These are phyloP conservation scores for Cristatella mucedo DNA, from an alignment of 2,888 invertebrate species.

Conservation along the genomic window DNA sequence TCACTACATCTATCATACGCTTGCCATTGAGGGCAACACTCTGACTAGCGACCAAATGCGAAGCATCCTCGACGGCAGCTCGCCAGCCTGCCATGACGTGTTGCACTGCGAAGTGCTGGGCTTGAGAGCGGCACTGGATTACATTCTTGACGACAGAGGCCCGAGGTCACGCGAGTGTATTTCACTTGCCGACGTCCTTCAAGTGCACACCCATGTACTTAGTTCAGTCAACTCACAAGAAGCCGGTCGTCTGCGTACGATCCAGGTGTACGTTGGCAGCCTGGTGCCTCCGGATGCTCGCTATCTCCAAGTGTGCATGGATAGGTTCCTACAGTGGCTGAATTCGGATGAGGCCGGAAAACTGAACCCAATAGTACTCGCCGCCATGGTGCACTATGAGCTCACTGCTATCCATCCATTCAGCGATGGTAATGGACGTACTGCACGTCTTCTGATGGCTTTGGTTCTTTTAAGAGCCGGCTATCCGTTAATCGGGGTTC, in stretches of 20 bases:
- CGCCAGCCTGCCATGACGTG: too few species aligned
- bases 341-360: slow-evolving; percentile 64
- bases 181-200: slow-evolving; percentile 66
- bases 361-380: slow-evolving; percentile 79
- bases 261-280: slow-evolving; percentile 72
- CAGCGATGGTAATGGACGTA: slow-evolving; percentile 87
- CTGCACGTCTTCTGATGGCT: slow-evolving; percentile 86
- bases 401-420: slow-evolving; percentile 93
- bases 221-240: slow-evolving; percentile 85
- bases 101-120: too few species aligned
- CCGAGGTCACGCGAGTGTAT: too few species aligned
- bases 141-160: too few species aligned
- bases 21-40: slow-evolving; percentile 92
- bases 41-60: slow-evolving; percentile 81
- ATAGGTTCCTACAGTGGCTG: slow-evolving; percentile 76
- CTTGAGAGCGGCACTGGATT: too few species aligned
- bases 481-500: slow-evolving; percentile 84
- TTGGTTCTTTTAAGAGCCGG: slow-evolving; percentile 77
- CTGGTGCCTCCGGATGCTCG: slow-evolving; percentile 77
- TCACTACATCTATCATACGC: slow-evolving; percentile 82
- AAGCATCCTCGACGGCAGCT: slow-evolving; percentile 77
- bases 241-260: slow-evolving; percentile 63
- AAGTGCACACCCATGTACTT: slow-evolving; percentile 76
- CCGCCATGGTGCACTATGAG: slow-evolving; percentile 89
- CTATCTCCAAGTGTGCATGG: slow-evolving; percentile 74